Conservation (phyloP, 2,113 vertebrate species). For the Orthonyx spaldingii region DNA sequence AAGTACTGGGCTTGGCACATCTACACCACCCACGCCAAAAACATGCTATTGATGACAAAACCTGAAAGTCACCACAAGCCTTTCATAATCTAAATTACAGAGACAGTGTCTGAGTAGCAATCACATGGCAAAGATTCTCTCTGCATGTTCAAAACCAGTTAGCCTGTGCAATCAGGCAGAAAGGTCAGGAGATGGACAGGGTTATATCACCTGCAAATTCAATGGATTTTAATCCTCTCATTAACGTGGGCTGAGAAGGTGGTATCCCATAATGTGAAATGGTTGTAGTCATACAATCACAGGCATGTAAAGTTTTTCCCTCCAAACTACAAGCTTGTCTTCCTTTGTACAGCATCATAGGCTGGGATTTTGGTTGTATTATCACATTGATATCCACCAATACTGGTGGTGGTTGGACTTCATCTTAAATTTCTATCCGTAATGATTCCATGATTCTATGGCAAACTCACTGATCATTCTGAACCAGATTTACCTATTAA, state of each 20-base stretch:
- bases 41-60: constrained; percentile 62
- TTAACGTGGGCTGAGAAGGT: neutral
- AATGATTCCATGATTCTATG: neutral
- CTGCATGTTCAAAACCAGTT: neutral
- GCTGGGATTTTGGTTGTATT: neutral
- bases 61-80: constrained; percentile 61
- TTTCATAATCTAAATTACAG: constrained; percentile 63
- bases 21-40: constrained; percentile 32
- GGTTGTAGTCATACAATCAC: neutral
- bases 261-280: neutral
- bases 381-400: neutral
- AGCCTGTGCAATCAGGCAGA: neutral
- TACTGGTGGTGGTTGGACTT: neutral
- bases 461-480: neutral
- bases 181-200: neutral
- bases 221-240: neutral
- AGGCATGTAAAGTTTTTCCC: neutral
- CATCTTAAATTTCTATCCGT: neutral
- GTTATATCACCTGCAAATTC: neutral
- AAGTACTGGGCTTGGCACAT: neutral
- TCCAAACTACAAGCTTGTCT: neutral
- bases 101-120: constrained; percentile 30
- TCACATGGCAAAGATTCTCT: constrained; percentile 21
- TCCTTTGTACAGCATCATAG: neutral
- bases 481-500: neutral